Percentiles rank a stretch among this genome's conserved stretches.
phyloP scores from a whole-genome alignment of 2,797 vertebrate genomes.

The Neosilurus hyrtlii region DNA sequence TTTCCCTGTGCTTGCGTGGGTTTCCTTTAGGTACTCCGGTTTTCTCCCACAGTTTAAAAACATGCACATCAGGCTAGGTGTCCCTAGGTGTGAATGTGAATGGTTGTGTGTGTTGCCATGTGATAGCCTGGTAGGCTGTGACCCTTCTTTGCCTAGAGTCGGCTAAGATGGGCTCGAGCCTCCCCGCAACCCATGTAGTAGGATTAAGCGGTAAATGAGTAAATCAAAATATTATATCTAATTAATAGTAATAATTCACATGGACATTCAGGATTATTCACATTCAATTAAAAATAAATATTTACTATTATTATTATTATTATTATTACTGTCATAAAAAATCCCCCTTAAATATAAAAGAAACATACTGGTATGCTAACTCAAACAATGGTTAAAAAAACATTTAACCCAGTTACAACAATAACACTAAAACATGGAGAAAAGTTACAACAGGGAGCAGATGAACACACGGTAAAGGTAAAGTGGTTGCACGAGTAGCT shows the following conservation, averaged over 20 bases:
- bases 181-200: too few relatives aligned
- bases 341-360: background rate
- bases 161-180: too few relatives aligned
- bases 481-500: background rate
- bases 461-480: background rate
- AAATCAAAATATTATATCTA: too few relatives aligned
- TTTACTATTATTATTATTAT: background rate
- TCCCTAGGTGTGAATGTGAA: too few relatives aligned
- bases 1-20: too few relatives aligned
- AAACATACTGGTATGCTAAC: background rate
- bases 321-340: background rate
- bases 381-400: background rate
- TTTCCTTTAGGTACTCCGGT: too few relatives aligned
- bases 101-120: too few relatives aligned
- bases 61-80: too few relatives aligned
- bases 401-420: background rate
- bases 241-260: background rate
- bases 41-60: too few relatives aligned
- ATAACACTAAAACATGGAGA: background rate
- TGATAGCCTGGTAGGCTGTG: too few relatives aligned
- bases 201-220: too few relatives aligned
- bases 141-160: too few relatives aligned
- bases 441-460: background rate
- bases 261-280: background rate
- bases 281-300: background rate